A percentile compares a stretch with the other conserved stretches of the same genome.
These are phyloP conservation scores for Netelia melanura DNA, from an alignment of 2,888 invertebrate genomes.

Conservation along the genomic window DNA sequence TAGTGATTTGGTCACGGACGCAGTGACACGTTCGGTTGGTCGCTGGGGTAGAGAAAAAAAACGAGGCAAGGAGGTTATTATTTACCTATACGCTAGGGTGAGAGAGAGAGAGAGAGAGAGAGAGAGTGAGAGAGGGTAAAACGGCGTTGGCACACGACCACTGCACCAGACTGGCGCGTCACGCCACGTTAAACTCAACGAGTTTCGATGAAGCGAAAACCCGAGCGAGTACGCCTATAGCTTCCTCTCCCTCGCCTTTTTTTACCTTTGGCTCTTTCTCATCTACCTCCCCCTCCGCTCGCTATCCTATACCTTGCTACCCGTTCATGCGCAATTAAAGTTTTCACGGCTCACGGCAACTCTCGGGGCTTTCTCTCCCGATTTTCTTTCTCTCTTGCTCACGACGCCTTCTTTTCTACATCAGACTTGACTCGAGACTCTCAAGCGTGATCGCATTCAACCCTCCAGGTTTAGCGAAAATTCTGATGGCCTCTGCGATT, in stretches of 20 bases:
- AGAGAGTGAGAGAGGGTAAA: constrained; percentile 29
- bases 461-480: constrained; percentile 31
- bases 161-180: constrained; percentile 60
- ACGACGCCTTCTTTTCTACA: constrained; percentile 43
- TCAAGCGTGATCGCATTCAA: constrained; percentile 49
- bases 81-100: neutral
- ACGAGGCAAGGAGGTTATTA: neutral
- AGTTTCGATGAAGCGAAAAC: constrained; percentile 68
- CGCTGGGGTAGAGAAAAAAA: constrained; percentile 1
- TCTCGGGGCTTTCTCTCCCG: constrained; percentile 13
- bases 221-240: constrained; percentile 51
- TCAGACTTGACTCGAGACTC: constrained; percentile 50
- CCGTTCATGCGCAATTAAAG: constrained; percentile 64
- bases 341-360: constrained; percentile 62
- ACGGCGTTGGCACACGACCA: constrained; percentile 55
- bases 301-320: constrained; percentile 33
- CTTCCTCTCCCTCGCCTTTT: constrained; percentile 33
- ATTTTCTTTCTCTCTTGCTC: constrained; percentile 19
- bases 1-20: no score
- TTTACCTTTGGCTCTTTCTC: constrained; percentile 24
- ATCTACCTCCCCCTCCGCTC: neutral
- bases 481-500: constrained; percentile 22
- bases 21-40: neutral
- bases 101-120: constrained; percentile 1
- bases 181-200: constrained; percentile 65